Evolutionary conservation across 2,797 vertebrate species (phyloP).

Genomic region (Scolopax bukidnonensis): DNA sequence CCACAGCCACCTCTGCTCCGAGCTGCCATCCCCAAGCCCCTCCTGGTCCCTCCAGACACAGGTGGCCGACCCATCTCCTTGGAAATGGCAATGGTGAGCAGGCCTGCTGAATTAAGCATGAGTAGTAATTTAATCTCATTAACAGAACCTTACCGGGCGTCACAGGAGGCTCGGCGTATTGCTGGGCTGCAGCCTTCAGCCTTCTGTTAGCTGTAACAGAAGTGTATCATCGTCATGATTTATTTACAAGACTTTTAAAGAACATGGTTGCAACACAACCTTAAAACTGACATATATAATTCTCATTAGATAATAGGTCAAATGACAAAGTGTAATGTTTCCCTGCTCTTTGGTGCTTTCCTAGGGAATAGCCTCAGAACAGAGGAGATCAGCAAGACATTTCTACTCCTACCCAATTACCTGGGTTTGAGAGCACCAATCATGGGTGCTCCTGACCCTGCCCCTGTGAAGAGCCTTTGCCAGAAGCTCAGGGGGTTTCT

Average conservation of each 20-base stretch:
- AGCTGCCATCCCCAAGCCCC: constrained; percentile 63
- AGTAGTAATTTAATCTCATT: constrained; percentile 67
- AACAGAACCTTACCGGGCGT: constrained; percentile 17
- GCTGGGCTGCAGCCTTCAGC: not conserved
- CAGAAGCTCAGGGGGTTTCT: fast-evolving
- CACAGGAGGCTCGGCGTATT: not conserved
- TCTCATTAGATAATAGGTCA: not conserved
- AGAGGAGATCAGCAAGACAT: not conserved
- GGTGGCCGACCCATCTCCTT: constrained; percentile 77
- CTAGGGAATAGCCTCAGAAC: not conserved
- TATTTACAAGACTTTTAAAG: constrained; percentile 60
- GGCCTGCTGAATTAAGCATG: constrained; percentile 70
- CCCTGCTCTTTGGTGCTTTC: not conserved
- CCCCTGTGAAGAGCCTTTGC: fast-evolving
- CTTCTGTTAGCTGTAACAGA: not conserved
- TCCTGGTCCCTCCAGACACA: constrained; percentile 57
- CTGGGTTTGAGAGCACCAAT: no score
- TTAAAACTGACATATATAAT: not conserved
- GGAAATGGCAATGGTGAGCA: constrained; percentile 81
- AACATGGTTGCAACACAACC: not conserved
- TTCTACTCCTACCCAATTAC: not conserved
- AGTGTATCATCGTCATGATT: constrained; percentile 28
- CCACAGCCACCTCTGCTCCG: not conserved
- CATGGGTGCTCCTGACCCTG: not conserved
- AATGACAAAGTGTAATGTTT: fast-evolving